These are phyloP conservation scores for Xenopus borealis DNA, from an alignment of 2,113 vertebrate genomes.

Conservation along the genomic window DNA sequence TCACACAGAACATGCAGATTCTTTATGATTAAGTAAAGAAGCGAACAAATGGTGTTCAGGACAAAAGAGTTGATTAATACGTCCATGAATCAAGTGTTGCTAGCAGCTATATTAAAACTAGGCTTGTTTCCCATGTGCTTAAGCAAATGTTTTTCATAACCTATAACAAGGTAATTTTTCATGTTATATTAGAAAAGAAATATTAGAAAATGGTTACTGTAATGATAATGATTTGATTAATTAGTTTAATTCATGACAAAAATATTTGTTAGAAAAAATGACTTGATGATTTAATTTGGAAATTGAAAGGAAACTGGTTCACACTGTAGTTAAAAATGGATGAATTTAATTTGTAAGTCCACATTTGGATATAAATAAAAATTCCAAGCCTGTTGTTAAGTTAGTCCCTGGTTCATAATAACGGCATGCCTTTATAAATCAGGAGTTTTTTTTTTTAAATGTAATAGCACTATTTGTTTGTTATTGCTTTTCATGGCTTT, in stretches of 20 bases:
- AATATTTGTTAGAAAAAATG: background rate
- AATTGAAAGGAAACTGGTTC: constrained; percentile 6
- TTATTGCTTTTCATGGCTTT: constrained; percentile 38
- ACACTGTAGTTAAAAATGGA: constrained; percentile 26
- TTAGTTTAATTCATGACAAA: background rate
- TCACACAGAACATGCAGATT: background rate
- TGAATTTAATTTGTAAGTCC: constrained; percentile 34
- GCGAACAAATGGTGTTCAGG: background rate
- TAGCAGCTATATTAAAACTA: background rate
- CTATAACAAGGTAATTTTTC: constrained; percentile 1
- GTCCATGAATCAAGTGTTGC: background rate
- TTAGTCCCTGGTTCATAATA: constrained; percentile 22
- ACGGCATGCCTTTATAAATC: constrained; percentile 40
- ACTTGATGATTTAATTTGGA: constrained; percentile 7
- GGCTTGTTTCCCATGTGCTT: background rate
- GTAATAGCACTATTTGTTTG: background rate
- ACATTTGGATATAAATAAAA: constrained; percentile 35
- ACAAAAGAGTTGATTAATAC: constrained; percentile 4
- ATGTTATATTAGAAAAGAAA: background rate
- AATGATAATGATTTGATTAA: background rate
- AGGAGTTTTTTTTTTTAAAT: background rate
- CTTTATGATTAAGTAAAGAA: constrained; percentile 2
- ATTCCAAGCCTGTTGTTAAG: constrained; percentile 30
- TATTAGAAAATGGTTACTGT: background rate
- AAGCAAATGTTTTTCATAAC: constrained; percentile 1